These are phyloP conservation scores for Labeo calbasu DNA, from an alignment of 2,797 vertebrate species.

Conservation along the genomic window DNA sequence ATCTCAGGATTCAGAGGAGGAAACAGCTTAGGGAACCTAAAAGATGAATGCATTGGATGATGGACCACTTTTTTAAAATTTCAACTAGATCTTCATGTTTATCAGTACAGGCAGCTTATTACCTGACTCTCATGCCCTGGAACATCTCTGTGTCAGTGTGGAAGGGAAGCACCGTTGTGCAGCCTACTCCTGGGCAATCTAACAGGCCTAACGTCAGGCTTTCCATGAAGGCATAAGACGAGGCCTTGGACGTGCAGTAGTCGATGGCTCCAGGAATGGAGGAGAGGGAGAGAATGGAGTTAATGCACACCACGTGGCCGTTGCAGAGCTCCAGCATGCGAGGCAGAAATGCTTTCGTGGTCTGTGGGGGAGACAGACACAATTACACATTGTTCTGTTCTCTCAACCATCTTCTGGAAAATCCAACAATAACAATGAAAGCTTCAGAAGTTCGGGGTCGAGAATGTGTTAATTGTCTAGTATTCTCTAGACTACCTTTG, in stretches of 20 bases:
- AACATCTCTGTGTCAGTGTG: constrained; percentile 93
- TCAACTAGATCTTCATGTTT: background rate
- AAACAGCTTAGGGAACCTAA: constrained; percentile 94
- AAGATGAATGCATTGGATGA: background rate
- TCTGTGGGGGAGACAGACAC: constrained; percentile 74
- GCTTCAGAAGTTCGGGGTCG: constrained; percentile 12
- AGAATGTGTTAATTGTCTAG: constrained; percentile 24
- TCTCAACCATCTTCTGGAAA: constrained; percentile 47
- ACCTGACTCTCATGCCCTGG: constrained; percentile 70
- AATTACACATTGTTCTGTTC: constrained; percentile 53
- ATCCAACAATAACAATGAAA: constrained; percentile 48
- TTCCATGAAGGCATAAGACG: constrained; percentile 97
- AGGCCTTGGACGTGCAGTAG: constrained; percentile 98
- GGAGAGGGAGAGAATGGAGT: constrained; percentile 94
- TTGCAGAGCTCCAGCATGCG: constrained; percentile 97
- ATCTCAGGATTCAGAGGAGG: constrained; percentile 94
- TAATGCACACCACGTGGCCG: constrained; percentile 96
- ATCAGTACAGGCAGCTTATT: background rate
- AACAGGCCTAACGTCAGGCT: constrained; percentile 95
- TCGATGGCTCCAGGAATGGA: constrained; percentile 97
- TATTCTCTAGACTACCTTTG: constrained; percentile 48
- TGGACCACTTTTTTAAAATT: background rate
- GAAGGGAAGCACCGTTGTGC: constrained; percentile 96
- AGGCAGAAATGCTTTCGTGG: constrained; percentile 95
- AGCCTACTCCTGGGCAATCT: constrained; percentile 93